Conservation (phyloP, 2,797 vertebrate species). For the Rhyacichthys aspro region DNA sequence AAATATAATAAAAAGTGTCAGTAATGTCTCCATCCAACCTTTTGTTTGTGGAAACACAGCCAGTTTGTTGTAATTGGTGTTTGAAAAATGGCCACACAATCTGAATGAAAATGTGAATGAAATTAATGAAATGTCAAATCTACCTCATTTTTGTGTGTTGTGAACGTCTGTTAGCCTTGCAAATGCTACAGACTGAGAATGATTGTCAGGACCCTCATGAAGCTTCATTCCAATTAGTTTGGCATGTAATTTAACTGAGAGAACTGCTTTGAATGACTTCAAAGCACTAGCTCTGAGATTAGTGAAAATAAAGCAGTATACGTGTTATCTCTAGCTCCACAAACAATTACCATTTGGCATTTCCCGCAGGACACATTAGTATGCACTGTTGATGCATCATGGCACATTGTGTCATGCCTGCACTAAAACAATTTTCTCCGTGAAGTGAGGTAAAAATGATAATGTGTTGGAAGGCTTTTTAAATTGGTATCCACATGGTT, state of each 20-base stretch:
- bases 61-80: conserved; percentile 64
- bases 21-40: too few species aligned
- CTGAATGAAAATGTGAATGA: conserved; percentile 54
- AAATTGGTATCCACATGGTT: conserved; percentile 17
- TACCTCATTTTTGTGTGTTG: too few species aligned
- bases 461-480: conserved; percentile 21
- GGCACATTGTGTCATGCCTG: conserved; percentile 23
- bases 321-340: conserved; percentile 14
- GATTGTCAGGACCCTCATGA: conserved; percentile 22
- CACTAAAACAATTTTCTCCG: conserved; percentile 32
- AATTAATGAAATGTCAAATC: too few species aligned
- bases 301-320: conserved; percentile 21
- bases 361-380: conserved; percentile 26
- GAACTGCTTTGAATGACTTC: conserved; percentile 13
- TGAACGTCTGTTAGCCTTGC: too few species aligned
- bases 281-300: conserved; percentile 27
- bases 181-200: conserved; percentile 13
- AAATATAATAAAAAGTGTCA: too few species aligned
- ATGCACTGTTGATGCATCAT: conserved; percentile 30
- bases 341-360: conserved; percentile 31
- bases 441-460: conserved; percentile 24
- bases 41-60: too few species aligned
- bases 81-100: conserved; percentile 70
- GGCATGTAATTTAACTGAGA: conserved; percentile 13
- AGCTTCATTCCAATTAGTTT: conserved; percentile 23